Base-by-base conservation (phyloP, 2,797 vertebrate genomes). In the Eulemur coronatus region DNA sequence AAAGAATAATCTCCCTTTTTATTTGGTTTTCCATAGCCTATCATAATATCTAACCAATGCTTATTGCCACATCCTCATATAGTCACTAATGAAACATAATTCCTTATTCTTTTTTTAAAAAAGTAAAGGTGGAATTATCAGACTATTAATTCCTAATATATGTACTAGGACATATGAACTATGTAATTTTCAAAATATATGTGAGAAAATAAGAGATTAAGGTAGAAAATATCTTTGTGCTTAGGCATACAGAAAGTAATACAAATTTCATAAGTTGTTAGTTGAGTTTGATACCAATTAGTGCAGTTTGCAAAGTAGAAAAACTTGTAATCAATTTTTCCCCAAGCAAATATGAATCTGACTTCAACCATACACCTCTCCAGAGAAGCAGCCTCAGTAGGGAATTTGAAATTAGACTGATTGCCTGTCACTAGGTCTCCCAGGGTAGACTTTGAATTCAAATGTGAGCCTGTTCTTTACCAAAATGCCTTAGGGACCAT, bases 301-400 rank as follows among this genome's bases (percentile, higher is more conserved):
- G 70, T 81, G 1, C 67, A 95, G 78, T 63, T 89, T 97, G 28
- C 33, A 95, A 97, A 76, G 84, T 41, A 95, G 13, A 96, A 98
- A 97, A 84, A 79, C 7, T 92, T 94, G 48, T 5, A 95, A 38
- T 93, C 70, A 95, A 92, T 82, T 82, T 96, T 95, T 95, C 73
- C 0, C 92, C 61, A 96, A 93, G 89, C 50, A 96, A 98, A 93
- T 96, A 95, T 94, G 80, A 96, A 96, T 80, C 38, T 94, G 33
- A 52, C 59, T 97, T 96, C 79, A 96, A 90, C 92, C 90, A 78
- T 0, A 94, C 28, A 4, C 7, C 96, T 92, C 85, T 89, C 50
- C 41, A 94, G 80, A 80, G 73, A 97, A 97, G 86, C 46, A 7
- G 59, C 18, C 80, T 72, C 87, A 89, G 52, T 73, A 95, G 89